Evolutionary conservation across 2,797 vertebrate species (phyloP).

Genomic region (Coluber constrictor): DNA sequence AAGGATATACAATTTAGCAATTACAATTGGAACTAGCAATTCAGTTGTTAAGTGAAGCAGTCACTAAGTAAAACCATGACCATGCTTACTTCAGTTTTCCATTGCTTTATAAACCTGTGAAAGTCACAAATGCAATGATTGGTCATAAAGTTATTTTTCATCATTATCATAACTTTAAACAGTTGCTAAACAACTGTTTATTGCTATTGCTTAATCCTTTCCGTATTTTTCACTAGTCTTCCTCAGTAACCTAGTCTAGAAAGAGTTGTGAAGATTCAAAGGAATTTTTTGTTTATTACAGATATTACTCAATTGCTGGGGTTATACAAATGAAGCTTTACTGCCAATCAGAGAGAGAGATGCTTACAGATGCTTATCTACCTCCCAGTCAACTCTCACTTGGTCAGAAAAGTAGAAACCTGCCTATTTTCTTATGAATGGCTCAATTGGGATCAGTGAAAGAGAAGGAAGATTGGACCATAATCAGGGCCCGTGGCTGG

Average conservation of each 20-base stretch:
- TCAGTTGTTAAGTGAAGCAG: too few relatives aligned
- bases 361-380: not conserved
- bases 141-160: not conserved
- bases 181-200: not conserved
- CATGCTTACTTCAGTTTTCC: not conserved
- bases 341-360: not conserved
- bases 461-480: not conserved
- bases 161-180: too few relatives aligned
- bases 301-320: not conserved
- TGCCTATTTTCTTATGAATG: not conserved
- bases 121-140: not conserved
- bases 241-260: not conserved
- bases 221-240: not conserved
- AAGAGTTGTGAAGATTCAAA: not conserved
- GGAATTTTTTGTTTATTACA: not conserved
- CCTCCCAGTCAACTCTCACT: not conserved
- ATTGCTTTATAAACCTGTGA: not conserved
- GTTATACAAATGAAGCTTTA: not conserved
- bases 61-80: too few relatives aligned
- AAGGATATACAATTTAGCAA: too few relatives aligned
- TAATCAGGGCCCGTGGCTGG: not conserved
- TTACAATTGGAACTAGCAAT: too few relatives aligned
- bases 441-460: not conserved
- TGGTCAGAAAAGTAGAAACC: not conserved
- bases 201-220: not conserved